Base-by-base conservation (phyloP, 2,888 invertebrate species). In the Athripsodes cinereus region DNA sequence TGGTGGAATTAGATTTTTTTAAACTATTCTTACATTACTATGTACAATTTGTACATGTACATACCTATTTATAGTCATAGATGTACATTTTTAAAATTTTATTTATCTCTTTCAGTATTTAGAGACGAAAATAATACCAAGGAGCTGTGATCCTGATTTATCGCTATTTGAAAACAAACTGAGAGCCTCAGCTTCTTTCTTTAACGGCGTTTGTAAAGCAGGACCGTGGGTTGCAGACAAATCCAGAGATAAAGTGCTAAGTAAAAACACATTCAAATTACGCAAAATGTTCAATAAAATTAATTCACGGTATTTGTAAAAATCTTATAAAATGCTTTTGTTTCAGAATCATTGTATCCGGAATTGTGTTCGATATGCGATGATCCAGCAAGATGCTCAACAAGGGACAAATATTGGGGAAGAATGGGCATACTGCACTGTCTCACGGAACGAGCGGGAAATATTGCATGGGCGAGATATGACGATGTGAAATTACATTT, bases 171-270 rank as follows among this genome's bases (percentile, higher is more conserved):
- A 91, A 72, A 90, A 94, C 69, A 81, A 87, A 35, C 80, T 95
- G 18, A 83, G 84, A 59, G 82, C 89, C 0, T 80, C 90, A 0
- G 82, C 90, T 0, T 75, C 80, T 50, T 92, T 83, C 75, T 96
- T 96, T 72, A 81, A 82, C 2, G 75, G 81, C 18, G 88, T 92
- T 22, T 96, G 96, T 70, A 90, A 91, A 64, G 89, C 95, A 0
- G 95, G 95, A 0, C 82, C 86, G 0, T 93, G 92, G 92, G 84
- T 88, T 0, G 80, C 83, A 0, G 87, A 92, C 68, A 70, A 74
- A 0, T 65, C 69, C 0, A 74, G 85, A 22, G 90, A 92, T 66
- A 70, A 72, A 2, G 70, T 81, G 65, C 73, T 92, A 0, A 92
- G 89, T 89, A 69, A 80, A 82, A 40, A 40, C 26, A 6, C 10